Evolutionary conservation across 1,140 invertebrate species (phyloP), one percentile per base, ranked within the genome.

Genomic region (Nebria ingens): DNA sequence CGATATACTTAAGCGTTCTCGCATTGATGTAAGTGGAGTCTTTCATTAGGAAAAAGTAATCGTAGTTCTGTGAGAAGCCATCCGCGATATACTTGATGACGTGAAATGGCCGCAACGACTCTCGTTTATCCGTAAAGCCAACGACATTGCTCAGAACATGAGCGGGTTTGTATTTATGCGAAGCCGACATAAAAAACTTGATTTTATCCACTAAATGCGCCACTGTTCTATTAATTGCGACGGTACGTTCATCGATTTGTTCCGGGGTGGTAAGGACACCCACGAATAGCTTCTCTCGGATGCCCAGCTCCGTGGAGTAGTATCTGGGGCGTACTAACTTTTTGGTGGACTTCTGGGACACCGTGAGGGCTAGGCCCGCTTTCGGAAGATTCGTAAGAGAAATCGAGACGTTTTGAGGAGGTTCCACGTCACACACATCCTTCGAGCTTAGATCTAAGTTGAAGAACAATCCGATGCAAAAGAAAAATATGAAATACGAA

Each of bases 261-360:
- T 84, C 77, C 57, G 83, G 79, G 1, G 81, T 84, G 2, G 87
- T 86, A 55, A 93, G 73, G 40, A 93, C 81, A 1, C 85, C 91
- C 17, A 93, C 82, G 63, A 96, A 87, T n/a, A 95, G 67, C 67
- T 91, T 92, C 23, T 93, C 87, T 49, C 85, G 78, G 50, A 97
- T 93, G 1, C 90, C 91, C 23, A 97, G 77, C 72, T 97, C 93
- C 0, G 91, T 93, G 12, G 88, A 91, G 69, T 93, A 94, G 74
- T 93, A 97, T 22, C 92, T 76, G 1, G 92, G 92, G 3, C 93
- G 77, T 23, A 87, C 72, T 52, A 90, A 67, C 0, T 54, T 54
- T 19, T 51, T 52, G 2, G 55, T 57, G 2, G 42, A 23, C 38
- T 55, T 56, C 15, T 45, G 40, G 17, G 40, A 45, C 4, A 17